These are phyloP conservation scores for Puntigrus tetrazona DNA, from an alignment of 2,113 vertebrate species.

Conservation along the genomic window DNA sequence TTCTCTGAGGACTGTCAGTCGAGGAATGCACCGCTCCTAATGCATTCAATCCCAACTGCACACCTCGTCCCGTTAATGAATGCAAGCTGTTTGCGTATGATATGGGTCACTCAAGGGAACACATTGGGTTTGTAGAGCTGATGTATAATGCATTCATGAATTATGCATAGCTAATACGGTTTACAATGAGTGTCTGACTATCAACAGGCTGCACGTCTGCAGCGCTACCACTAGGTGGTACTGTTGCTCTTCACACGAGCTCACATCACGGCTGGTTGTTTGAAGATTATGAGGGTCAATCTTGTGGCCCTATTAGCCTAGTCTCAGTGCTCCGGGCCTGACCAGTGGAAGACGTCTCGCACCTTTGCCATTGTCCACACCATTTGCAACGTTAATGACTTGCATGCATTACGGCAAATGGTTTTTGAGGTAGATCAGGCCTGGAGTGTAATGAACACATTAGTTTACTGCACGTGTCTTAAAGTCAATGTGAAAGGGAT, in stretches of 20 bases:
- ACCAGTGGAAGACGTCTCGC: constrained; percentile 67
- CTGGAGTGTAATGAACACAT: constrained; percentile 73
- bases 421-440: constrained; percentile 71
- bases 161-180: constrained; percentile 63
- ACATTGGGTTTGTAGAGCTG: constrained; percentile 56
- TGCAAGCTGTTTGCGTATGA: constrained; percentile 52
- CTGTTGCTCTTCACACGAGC: constrained; percentile 64
- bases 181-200: constrained; percentile 49
- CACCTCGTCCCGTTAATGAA: constrained; percentile 51
- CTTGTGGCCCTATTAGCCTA: constrained; percentile 62
- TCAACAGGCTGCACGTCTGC: constrained; percentile 17
- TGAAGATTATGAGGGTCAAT: constrained; percentile 56
- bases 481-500: constrained; percentile 64
- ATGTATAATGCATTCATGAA: constrained; percentile 66
- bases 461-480: constrained; percentile 64
- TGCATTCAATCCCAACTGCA: constrained; percentile 28
- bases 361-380: constrained; percentile 70
- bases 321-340: constrained; percentile 62
- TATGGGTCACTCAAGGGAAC: constrained; percentile 60
- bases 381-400: constrained; percentile 77
- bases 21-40: constrained; percentile 27
- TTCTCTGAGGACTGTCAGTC: constrained; percentile 25
- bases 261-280: constrained; percentile 27
- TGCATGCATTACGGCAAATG: constrained; percentile 74
- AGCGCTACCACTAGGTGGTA: constrained; percentile 67